phyloP scores from a whole-genome alignment of 2,113 vertebrate species.

The Melozone crissalis region DNA sequence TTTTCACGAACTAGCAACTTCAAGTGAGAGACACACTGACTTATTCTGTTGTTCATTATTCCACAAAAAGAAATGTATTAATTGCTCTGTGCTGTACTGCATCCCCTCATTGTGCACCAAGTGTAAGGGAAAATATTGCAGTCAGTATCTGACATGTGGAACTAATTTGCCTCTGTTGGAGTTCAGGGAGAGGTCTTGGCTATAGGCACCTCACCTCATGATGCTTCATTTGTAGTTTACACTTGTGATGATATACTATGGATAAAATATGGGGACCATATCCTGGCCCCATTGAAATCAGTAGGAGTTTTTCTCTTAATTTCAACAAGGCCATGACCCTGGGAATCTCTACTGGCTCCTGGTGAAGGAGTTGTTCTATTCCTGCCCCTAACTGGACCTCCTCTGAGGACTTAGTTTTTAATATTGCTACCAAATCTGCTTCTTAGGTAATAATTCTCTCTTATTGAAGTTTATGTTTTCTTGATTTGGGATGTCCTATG shows the following conservation, averaged over 20 bases:
- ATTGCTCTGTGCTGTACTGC: background rate
- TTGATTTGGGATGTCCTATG: background rate
- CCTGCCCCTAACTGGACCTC: background rate
- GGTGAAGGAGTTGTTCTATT: background rate
- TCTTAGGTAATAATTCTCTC: slow-evolving; percentile 20
- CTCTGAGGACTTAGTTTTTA: slow-evolving; percentile 28
- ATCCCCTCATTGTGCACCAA: background rate
- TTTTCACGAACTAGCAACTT: background rate
- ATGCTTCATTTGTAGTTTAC: slow-evolving; percentile 18
- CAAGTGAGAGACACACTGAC: background rate
- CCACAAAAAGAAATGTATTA: slow-evolving; percentile 35
- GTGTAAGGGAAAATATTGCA: slow-evolving; percentile 17
- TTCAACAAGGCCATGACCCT: background rate
- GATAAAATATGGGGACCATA: background rate
- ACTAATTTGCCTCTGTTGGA: slow-evolving; percentile 26
- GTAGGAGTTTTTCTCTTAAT: background rate
- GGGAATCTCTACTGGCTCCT: background rate
- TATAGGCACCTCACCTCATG: background rate
- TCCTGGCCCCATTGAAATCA: background rate
- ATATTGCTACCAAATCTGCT: slow-evolving; percentile 30
- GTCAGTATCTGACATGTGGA: slow-evolving; percentile 28
- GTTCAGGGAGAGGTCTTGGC: slow-evolving; percentile 54
- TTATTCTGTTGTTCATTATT: background rate
- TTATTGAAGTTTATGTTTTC: slow-evolving; percentile 9
- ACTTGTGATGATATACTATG: background rate